Evolutionary conservation across 1,140 invertebrate species (phyloP), one percentile per base, ranked within the genome.

Genomic region (Papilio xuthus): DNA sequence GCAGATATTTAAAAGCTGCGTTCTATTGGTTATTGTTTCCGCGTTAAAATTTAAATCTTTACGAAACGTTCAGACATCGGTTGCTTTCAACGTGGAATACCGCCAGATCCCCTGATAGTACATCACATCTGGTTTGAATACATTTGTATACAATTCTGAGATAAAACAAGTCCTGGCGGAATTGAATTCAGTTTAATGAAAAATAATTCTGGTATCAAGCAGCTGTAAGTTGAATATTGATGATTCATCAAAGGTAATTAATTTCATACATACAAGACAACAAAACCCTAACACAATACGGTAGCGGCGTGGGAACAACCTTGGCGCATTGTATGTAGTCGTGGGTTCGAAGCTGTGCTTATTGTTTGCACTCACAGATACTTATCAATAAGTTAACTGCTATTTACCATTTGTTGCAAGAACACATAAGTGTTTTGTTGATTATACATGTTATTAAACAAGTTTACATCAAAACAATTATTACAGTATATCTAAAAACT

Each of bases 221-320:
- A 7, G 26, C 12, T 26, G 60, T 67, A 28, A 12, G 26, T 6
- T 67, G 4, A 28, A 50, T 47, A 60, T 60, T 67, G 26, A 67
- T 67, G 26, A 67, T 1, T 67, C 60, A 67, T 67, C 12, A 67
- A 15, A 32, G 12, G 2, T 67, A 28, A 67, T 67, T 67, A 67
- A 67, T 28, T 67, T 28, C 13, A 67, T 37, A 7, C 60, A 28
- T 28, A 67, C 60, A 67, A 67, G 56, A 63, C 20, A 63, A 67
- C 26, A 67, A 67, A 28, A 67, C 20, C 23, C 56, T 2, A 4
- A 26, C 56, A 26, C 60, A 28, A 60, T 60, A 67, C 60, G 13
- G 13, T 67, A 67, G 10, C 12, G 60, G 26, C 60, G 60, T 67
- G 60, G 60, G 60, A 67, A 67, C 60, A 67, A 28, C 60, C 60